Evolutionary conservation across 2,113 vertebrate species (phyloP), one percentile per base, ranked within the genome.

Genomic region (Marmota monax): DNA sequence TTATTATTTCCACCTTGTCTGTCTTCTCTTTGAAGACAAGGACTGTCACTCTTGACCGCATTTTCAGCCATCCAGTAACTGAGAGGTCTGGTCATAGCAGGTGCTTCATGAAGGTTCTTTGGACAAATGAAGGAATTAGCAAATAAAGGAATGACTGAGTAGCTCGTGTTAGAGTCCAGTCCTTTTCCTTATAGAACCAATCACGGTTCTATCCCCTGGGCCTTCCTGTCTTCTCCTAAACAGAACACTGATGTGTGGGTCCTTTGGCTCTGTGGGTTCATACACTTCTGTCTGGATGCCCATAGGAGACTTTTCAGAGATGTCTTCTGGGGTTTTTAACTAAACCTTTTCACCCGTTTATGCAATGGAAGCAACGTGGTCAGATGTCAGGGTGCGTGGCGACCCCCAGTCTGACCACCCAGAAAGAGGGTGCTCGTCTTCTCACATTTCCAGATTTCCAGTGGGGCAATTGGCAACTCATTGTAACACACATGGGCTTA

Each of bases 241-340:
- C 0, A 51, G 17, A 42, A 39, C 34, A 27, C 22, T 29, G 48
- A 23, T 18, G 2, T 27, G 6, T 34, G 9, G 12, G 14, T 53
- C 34, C 7, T 37, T 18, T 10, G 13, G 27, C 42, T 42, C 1
- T n/a, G 25, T 11, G 23, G 0, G 0, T 12, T 2, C 17, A 14
- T 6, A 13, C 63, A 16, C 0, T 51, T 32, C 70, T 32, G 42
- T 20, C 65, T 5, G 1, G 20, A 45, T 56, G 12, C 58, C 42
- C 9, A 7, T 25, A 27, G 10, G 25, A 53, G 1, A 37, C 51
- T 82, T 77, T 86, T 37, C 63, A 79, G 63, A 95, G 45, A 32
- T 58, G 9, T n/a, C 39, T 63, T 65, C 61, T n/a, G 29, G 53
- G 20, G 25, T 18, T 76, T 90, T 56, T 25, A 45, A 18, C 18